These are phyloP conservation scores for Apodemia zela DNA, from an alignment of 2,888 invertebrate species.

Conservation along the genomic window DNA sequence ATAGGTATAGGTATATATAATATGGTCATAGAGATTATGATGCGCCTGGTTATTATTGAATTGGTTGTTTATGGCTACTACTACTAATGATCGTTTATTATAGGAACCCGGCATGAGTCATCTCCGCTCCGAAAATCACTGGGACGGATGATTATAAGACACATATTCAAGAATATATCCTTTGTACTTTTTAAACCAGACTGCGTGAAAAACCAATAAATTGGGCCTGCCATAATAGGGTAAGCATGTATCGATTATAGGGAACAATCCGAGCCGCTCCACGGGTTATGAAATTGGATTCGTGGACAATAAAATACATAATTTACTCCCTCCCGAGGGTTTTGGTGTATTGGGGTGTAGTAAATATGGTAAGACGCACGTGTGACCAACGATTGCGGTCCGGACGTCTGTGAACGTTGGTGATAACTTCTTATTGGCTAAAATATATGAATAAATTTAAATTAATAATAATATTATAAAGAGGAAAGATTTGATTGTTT, in stretches of 20 bases:
- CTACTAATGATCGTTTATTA: too few relatives aligned
- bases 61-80: too few relatives aligned
- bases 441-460: conserved; percentile 5
- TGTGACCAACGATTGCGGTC: conserved; percentile 37
- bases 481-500: too few relatives aligned
- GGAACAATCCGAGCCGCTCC: conserved; percentile 28
- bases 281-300: conserved; percentile 44
- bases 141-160: too few relatives aligned
- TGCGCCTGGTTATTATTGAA: too few relatives aligned
- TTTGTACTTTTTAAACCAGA: neutral
- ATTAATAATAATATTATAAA: too few relatives aligned
- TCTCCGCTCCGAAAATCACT: too few relatives aligned
- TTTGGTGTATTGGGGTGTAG: conserved; percentile 41
- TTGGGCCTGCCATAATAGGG: conserved; percentile 24
- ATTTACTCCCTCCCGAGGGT: conserved; percentile 37
- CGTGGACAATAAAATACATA: conserved; percentile 45
- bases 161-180: too few relatives aligned
- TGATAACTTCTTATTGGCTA: conserved; percentile 30
- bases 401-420: conserved; percentile 26
- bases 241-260: conserved; percentile 35
- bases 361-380: conserved; percentile 38
- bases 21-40: too few relatives aligned
- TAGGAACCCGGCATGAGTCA: too few relatives aligned
- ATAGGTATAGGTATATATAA: too few relatives aligned
- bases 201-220: conserved; percentile 20